Base-by-base conservation (phyloP, 2,888 invertebrate species). In the Brassicogethes aeneus region DNA sequence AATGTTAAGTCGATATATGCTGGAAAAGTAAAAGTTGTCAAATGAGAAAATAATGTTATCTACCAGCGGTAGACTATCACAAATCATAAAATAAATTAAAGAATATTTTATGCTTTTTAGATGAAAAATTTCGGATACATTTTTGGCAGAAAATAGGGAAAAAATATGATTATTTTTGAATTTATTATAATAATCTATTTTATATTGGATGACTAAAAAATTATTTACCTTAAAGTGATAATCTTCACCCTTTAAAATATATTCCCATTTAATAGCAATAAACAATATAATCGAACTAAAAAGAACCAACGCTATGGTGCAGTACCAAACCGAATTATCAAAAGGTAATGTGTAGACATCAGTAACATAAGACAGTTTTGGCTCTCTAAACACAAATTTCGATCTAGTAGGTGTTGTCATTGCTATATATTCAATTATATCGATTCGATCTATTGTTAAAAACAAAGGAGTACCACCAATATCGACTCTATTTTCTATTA, bases 331-430 rank as follows among this genome's bases (percentile, higher is more conserved):
- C 1, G 70, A 64, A 17, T 61, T 67, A 42, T 76, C 71, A 56
- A 85, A 85, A 0, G 85, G 83, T 16, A 85, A 63, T 2, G 76
- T 62, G 56, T 80, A 85, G 34, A 85, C 75, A 56, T 85, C 85
- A 48, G 77, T 79, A 31, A 85, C 78, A 46, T 79, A 81, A 0
- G 85, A 66, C 10, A 85, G 59, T 55, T 83, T 79, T 1, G 85
- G 85, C 57, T 81, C 78, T 37, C 79, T 76, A 59, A 85, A 85
- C 14, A 85, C 74, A 57, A 85, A 82, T 53, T 78, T 77, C 0
- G 81, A 83, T 50, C 74, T 68, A 1, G 80, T 81, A 1, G 77
- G 76, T 0, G 81, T 77, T 10, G 81, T 79, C 65, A 82, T 77
- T 17, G 80, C 73, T 36, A 83, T 73, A 55, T 80, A 84, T 50